Conservation (phyloP, 1,140 invertebrate genomes). For the Heterodera schachtii region DNA sequence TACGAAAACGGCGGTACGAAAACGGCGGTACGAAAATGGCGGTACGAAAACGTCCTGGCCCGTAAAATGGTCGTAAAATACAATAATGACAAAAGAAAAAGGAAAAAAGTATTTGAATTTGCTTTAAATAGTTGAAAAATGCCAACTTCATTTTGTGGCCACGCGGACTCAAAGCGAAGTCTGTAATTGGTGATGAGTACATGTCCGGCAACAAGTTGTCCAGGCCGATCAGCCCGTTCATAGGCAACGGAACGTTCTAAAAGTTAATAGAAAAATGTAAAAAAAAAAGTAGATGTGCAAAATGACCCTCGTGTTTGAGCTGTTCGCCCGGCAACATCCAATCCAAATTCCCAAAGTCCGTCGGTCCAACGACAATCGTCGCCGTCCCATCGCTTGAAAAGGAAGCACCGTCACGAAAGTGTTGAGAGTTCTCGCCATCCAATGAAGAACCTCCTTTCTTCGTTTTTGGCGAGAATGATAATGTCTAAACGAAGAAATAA, state of each 20-base stretch:
- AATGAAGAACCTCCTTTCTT: not conserved
- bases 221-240: slow-evolving; percentile 3
- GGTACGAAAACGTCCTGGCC: too few relatives aligned
- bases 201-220: slow-evolving; percentile 30
- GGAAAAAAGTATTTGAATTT: not conserved
- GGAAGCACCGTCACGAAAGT: not conserved
- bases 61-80: not conserved
- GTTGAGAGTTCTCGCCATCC: not conserved
- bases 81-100: not conserved
- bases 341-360: not conserved
- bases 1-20: too few relatives aligned
- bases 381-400: not conserved
- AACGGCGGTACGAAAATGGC: too few relatives aligned
- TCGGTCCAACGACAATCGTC: slow-evolving; percentile 3
- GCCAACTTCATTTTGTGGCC: not conserved
- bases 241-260: slow-evolving; percentile 45
- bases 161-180: slow-evolving; percentile 46
- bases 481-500: not conserved
- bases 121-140: not conserved
- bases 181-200: slow-evolving; percentile 58
- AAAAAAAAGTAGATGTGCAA: slow-evolving; percentile 3
- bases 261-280: slow-evolving; percentile 11
- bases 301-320: slow-evolving; percentile 45
- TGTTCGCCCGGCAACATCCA: slow-evolving; percentile 53
- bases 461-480: not conserved